Evolutionary conservation across 2,113 vertebrate species (phyloP).

Genomic region (Stegostoma tigrinum): DNA sequence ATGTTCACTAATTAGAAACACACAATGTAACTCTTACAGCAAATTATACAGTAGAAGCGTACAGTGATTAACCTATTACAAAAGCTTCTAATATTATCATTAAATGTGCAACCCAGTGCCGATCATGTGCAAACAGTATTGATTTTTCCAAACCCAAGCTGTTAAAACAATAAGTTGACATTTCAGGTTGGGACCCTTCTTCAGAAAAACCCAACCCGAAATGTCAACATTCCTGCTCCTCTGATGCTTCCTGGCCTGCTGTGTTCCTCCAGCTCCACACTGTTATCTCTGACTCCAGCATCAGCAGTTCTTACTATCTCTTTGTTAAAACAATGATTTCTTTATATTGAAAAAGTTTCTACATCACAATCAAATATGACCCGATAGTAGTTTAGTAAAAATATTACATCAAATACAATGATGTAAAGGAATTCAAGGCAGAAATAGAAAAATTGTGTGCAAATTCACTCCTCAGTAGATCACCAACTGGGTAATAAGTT

Average conservation of each 20-base stretch:
- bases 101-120: background rate
- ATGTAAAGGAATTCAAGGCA: background rate
- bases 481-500: conserved; percentile 75
- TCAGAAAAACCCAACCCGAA: no score
- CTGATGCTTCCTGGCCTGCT: no score
- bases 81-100: background rate
- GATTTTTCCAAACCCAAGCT: background rate
- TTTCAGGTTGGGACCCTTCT: no score
- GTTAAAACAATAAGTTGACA: background rate
- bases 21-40: background rate
- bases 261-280: no score
- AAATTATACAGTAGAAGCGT: background rate
- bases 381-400: background rate
- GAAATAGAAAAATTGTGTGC: background rate
- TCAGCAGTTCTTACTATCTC: no score
- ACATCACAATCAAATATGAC: background rate
- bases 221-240: no score
- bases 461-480: background rate
- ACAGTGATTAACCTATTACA: background rate
- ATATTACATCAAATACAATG: background rate
- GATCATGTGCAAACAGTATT: background rate
- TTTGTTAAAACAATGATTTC: background rate
- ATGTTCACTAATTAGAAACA: background rate
- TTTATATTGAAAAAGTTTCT: background rate
- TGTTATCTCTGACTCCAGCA: no score